Conservation (phyloP, 2,797 vertebrate species). For the Neomorphus geoffroyi region DNA sequence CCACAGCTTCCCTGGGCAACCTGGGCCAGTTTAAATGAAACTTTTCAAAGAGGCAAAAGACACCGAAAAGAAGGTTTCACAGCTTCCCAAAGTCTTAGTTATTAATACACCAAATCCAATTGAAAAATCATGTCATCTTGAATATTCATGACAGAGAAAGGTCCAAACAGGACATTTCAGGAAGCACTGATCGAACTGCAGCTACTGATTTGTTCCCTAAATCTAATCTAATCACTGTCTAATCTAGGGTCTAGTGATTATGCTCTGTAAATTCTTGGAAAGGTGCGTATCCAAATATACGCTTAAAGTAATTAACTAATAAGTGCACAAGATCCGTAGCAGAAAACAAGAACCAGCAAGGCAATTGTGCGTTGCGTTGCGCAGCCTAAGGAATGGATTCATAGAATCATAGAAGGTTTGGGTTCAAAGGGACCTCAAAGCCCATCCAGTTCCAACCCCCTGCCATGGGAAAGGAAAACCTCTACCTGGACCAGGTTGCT, state of each 20-base stretch:
- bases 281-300: neutral
- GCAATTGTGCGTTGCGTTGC: accelerated
- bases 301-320: neutral
- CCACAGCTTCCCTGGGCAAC: too few species aligned
- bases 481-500: too few species aligned
- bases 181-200: neutral
- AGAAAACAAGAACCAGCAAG: neutral
- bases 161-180: neutral
- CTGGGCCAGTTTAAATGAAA: neutral
- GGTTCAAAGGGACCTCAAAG: too few species aligned
- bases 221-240: neutral
- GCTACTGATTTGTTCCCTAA: neutral
- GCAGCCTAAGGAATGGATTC: too few species aligned
- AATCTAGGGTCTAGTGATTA: neutral
- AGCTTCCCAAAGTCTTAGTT: neutral
- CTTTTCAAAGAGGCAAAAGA: neutral
- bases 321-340: neutral
- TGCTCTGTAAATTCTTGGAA: neutral
- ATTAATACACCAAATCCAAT: neutral
- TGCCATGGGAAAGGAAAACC: too few species aligned
- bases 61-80: neutral
- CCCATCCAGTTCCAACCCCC: too few species aligned
- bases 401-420: too few species aligned
- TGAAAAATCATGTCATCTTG: neutral
- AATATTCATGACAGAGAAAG: neutral